These are phyloP conservation scores for Hydrocynus forskahlii DNA, from an alignment of 2,797 vertebrate species.

Conservation along the genomic window DNA sequence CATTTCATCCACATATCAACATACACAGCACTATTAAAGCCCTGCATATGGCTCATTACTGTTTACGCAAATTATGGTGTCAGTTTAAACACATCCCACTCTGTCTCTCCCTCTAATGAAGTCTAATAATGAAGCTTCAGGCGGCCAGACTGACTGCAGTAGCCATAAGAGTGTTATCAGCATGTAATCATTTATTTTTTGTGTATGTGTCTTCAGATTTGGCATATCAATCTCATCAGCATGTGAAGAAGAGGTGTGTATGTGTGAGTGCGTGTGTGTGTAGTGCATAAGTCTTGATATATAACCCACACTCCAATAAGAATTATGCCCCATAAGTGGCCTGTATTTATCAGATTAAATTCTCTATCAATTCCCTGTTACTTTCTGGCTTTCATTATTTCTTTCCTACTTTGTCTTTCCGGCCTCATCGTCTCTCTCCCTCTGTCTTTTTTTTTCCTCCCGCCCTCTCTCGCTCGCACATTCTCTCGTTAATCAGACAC, in stretches of 20 bases:
- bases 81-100: background rate
- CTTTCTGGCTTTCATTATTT: slow-evolving; percentile 32
- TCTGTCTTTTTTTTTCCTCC: slow-evolving; percentile 14
- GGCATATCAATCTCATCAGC: slow-evolving; percentile 68
- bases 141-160: slow-evolving; percentile 39
- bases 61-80: background rate
- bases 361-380: slow-evolving; percentile 23
- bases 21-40: background rate
- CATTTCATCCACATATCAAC: background rate
- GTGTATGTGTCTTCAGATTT: slow-evolving; percentile 42
- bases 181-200: slow-evolving; percentile 52
- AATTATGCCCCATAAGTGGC: slow-evolving; percentile 8
- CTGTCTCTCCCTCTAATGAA: slow-evolving; percentile 25
- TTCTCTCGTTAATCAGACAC: slow-evolving; percentile 35
- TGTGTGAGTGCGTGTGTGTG: background rate
- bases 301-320: background rate
- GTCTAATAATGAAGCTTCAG: slow-evolving; percentile 11
- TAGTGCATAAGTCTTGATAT: slow-evolving; percentile 1
- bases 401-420: slow-evolving; percentile 35
- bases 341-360: slow-evolving; percentile 28
- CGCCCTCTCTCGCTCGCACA: background rate
- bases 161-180: slow-evolving; percentile 70
- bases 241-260: background rate
- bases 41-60: background rate
- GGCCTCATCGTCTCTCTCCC: background rate